phyloP scores from a whole-genome alignment of 2,797 vertebrate species.

The Diglossa cyanea region DNA sequence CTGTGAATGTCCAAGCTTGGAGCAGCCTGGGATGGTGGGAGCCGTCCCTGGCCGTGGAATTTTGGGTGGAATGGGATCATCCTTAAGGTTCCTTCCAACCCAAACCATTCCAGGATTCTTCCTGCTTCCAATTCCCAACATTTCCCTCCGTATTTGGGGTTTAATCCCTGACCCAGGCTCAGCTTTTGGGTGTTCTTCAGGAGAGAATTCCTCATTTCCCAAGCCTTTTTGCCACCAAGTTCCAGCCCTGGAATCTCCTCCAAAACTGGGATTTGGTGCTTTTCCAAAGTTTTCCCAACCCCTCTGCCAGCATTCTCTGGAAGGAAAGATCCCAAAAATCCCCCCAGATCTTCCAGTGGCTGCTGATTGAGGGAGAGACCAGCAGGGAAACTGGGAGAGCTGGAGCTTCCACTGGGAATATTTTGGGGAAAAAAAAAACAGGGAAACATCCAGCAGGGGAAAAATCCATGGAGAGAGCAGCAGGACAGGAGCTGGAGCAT shows the following conservation, averaged over 20 bases:
- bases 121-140: not conserved
- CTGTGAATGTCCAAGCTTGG: not conserved
- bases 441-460: not conserved
- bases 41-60: not conserved
- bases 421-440: not conserved
- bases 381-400: not conserved
- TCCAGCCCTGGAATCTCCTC: not conserved
- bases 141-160: not conserved
- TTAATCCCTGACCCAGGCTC: not conserved
- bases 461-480: not conserved
- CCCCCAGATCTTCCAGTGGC: not conserved
- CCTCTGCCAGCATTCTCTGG: not conserved
- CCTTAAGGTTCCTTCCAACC: not conserved
- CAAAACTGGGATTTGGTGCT: rapidly evolving
- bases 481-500: not conserved
- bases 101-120: not conserved
- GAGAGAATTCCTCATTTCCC: not conserved
- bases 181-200: not conserved
- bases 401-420: not conserved
- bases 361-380: not conserved
- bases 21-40: not conserved
- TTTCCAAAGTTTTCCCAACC: not conserved
- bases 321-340: not conserved
- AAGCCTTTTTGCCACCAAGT: rapidly evolving
- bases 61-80: not conserved